These are phyloP conservation scores for Aphelenchoides bicaudatus DNA, from an alignment of 2,888 invertebrate species.

Conservation along the genomic window DNA sequence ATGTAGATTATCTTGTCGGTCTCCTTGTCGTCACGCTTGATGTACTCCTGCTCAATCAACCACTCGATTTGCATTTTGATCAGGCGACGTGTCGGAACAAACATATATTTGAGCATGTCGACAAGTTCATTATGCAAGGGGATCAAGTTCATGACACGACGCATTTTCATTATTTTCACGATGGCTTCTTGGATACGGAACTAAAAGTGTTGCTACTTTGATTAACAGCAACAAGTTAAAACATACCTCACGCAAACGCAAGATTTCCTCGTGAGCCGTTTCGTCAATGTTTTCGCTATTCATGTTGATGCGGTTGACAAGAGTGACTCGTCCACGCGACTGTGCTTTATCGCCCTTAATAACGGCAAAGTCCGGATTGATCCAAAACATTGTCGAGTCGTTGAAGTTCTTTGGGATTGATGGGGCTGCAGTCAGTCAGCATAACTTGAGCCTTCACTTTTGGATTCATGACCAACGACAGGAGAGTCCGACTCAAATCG, in stretches of 20 bases:
- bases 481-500: constrained; percentile 85
- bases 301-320: constrained; percentile 84
- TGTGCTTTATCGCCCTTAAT: constrained; percentile 79
- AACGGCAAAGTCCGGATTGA: constrained; percentile 85
- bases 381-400: constrained; percentile 80
- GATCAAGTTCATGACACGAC: constrained; percentile 86
- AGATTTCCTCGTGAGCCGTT: constrained; percentile 97
- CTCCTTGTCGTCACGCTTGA: constrained; percentile 43
- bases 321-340: constrained; percentile 87
- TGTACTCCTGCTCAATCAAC: constrained; percentile 81
- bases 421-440: constrained; percentile 70
- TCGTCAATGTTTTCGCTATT: constrained; percentile 65
- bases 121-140: constrained; percentile 93
- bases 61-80: constrained; percentile 99
- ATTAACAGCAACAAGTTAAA: no score
- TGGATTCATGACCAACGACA: constrained; percentile 69
- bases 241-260: constrained; percentile 92
- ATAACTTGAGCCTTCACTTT: constrained; percentile 91
- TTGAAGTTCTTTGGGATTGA: constrained; percentile 86
- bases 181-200: constrained; percentile 90
- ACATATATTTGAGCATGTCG: constrained; percentile 98
- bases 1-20: constrained; percentile 52
- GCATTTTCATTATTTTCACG: constrained; percentile 96
- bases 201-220: no score
- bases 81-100: constrained; percentile 96